These are phyloP conservation scores for Genyomyrus donnyi DNA, from an alignment of 2,113 vertebrate genomes.

Conservation along the genomic window DNA sequence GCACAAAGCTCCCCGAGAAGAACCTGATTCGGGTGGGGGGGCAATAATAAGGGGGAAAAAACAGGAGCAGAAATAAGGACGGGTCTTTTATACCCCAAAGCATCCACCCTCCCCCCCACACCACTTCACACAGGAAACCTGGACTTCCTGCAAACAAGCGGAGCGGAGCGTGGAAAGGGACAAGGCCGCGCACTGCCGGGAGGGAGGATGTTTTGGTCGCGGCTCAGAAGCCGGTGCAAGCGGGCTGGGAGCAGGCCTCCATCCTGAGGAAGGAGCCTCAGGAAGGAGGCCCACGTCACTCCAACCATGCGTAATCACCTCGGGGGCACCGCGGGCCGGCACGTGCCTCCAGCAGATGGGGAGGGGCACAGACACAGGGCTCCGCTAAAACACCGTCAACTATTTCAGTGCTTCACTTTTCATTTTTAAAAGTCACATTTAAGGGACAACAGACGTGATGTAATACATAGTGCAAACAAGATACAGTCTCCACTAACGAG, in stretches of 20 bases:
- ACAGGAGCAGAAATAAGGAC: not conserved
- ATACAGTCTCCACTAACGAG: not conserved
- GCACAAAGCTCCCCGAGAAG: slow-evolving; percentile 71
- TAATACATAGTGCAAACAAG: not conserved
- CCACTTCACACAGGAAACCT: slow-evolving; percentile 51
- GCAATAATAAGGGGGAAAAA: slow-evolving; percentile 21
- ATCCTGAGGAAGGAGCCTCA: slow-evolving; percentile 61
- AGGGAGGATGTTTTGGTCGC: slow-evolving; percentile 66
- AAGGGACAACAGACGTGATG: not conserved
- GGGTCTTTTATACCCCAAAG: slow-evolving; percentile 15
- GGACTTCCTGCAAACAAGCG: slow-evolving; percentile 48
- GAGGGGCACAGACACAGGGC: not conserved
- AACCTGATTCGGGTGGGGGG: slow-evolving; percentile 48
- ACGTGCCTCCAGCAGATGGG: slow-evolving; percentile 19
- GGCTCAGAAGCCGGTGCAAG: slow-evolving; percentile 39
- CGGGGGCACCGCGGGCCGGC: slow-evolving; percentile 18
- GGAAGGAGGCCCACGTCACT: slow-evolving; percentile 52
- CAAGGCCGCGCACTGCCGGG: slow-evolving; percentile 44
- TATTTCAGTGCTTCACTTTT: not conserved
- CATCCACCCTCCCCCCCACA: slow-evolving; percentile 35
- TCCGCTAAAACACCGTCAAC: not conserved
- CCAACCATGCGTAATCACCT: slow-evolving; percentile 11
- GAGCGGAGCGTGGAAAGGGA: slow-evolving; percentile 42
- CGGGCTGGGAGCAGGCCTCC: slow-evolving; percentile 39
- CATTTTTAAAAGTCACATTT: not conserved